Base-by-base conservation (phyloP, 2,888 invertebrate species). In the Drosophila kanekoi region DNA sequence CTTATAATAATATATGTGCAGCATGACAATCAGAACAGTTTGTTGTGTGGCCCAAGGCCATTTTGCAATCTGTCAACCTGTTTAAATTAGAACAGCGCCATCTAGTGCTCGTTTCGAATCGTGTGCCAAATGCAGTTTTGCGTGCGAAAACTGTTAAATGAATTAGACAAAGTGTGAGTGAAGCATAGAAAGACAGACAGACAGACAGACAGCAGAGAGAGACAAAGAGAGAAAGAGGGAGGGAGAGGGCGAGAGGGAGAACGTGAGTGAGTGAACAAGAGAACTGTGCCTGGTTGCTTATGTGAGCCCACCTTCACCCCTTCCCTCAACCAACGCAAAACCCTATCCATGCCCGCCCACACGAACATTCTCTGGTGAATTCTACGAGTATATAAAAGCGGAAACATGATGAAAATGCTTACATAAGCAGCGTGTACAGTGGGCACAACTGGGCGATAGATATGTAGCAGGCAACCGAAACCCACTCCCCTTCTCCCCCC, bases 331-430 rank as follows among this genome's bases (percentile, higher is more conserved):
- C 38, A 3, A 5, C 20, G 4, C 60, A 43, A 23, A 11, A 0
- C 18, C 38, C 3, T n/a, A n/a, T 0, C 40, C 5, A 14, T 3
- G 13, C 20, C 11, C 47, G 48, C 9, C 32, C 47, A 47, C 56
- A 37, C 56, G 35, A 37, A 44, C 51, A 68, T 56, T 68, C 54
- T 74, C 59, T 56, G 59, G 52, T 63, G 57, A 47, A 63, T 68
- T 63, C 75, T 23, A 53, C 59, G 70, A 79, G 81, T 82, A 82
- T 82, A 82, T 86, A 83, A 86, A 86, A 80, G 77, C 81, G 72
- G 87, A 82, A 86, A 86, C 84, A 86, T 83, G 86, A 81, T 83
- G 81, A 83, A 82, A 83, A 83, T 80, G 76, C 87, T 82, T 86
- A 82, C 82, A 82, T 82, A 86, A 82, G 86, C 81, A 67, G 58